A percentile compares a stretch with the other conserved stretches of the same genome.
These are phyloP conservation scores for Apoda limacodes DNA, from an alignment of 2,888 invertebrate species.

Conservation along the genomic window DNA sequence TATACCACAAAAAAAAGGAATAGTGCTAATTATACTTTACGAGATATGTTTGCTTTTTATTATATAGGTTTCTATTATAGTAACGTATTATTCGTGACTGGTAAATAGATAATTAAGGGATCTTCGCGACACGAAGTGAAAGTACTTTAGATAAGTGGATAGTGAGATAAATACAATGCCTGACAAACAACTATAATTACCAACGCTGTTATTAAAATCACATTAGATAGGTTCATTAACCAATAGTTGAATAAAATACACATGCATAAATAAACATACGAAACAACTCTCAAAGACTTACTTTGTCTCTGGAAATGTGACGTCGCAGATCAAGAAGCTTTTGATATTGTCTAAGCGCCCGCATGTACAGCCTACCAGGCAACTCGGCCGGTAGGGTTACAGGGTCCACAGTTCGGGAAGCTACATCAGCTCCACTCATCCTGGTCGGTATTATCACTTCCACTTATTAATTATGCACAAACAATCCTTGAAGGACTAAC, in stretches of 20 bases:
- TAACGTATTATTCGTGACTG: too few species aligned
- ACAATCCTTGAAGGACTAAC: slow-evolving; percentile 36
- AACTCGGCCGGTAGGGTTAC: slow-evolving; percentile 39
- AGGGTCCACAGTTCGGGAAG: slow-evolving; percentile 42
- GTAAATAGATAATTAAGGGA: too few species aligned
- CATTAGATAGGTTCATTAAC: too few species aligned
- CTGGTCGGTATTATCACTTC: slow-evolving; percentile 32
- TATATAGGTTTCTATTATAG: too few species aligned
- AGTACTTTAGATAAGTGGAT: too few species aligned
- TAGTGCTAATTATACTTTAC: too few species aligned
- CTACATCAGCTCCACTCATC: slow-evolving; percentile 55
- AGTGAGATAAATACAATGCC: too few species aligned
- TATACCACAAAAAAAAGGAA: too few species aligned
- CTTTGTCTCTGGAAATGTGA: slow-evolving; percentile 63
- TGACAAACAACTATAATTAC: too few species aligned
- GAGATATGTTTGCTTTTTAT: too few species aligned
- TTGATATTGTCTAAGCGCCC: slow-evolving; percentile 74
- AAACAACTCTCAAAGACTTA: slow-evolving; percentile 41
- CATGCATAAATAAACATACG: slow-evolving; percentile 9
- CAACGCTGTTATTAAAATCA: too few species aligned
- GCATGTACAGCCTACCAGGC: slow-evolving; percentile 65
- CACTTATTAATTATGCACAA: slow-evolving; percentile 42
- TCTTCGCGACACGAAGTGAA: too few species aligned
- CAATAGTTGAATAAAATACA: slow-evolving; percentile 1
- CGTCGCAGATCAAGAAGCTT: slow-evolving; percentile 70